A percentile compares a stretch with the other conserved stretches of the same genome.
phyloP scores from a whole-genome alignment of 2,113 vertebrate species.

The Puntigrus tetrazona region DNA sequence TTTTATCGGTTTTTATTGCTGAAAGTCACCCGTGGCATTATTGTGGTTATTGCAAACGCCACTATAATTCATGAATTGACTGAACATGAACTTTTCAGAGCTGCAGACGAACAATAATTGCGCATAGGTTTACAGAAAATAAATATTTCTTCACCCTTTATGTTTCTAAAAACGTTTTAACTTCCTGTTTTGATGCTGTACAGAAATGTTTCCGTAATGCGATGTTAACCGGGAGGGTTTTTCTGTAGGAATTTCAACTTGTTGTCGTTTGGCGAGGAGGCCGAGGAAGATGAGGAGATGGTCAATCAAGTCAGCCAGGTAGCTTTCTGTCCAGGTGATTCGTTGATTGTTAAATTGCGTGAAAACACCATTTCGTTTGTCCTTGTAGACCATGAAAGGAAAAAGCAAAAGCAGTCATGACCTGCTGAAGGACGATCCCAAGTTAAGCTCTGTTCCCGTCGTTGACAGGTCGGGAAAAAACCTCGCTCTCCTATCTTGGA shows the following conservation, averaged over 20 bases:
- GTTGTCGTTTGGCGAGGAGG: conserved; percentile 97
- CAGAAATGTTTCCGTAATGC: neutral
- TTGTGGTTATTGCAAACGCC: neutral
- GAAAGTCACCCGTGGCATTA: neutral
- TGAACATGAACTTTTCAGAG: neutral
- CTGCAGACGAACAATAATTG: neutral
- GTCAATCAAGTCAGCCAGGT: conserved; percentile 96
- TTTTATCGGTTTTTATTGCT: neutral
- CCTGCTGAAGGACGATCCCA: conserved; percentile 92
- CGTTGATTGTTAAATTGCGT: neutral
- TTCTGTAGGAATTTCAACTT: conserved; percentile 92
- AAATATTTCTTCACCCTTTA: neutral
- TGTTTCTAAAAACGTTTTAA: neutral
- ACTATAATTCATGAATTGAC: neutral
- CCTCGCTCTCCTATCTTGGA: too few relatives aligned
- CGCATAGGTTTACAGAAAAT: neutral
- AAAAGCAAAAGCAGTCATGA: conserved; percentile 98
- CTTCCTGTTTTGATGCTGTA: neutral
- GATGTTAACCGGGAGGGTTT: neutral
- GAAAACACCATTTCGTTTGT: neutral
- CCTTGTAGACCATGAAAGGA: conserved; percentile 88
- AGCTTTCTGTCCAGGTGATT: conserved; percentile 31
- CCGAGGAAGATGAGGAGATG: conserved; percentile 96
- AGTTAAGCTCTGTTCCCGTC: conserved; percentile 90
- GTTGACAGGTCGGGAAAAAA: conserved; percentile 80